phyloP scores from a whole-genome alignment of 2,797 vertebrate genomes.

The Agapornis canus region DNA sequence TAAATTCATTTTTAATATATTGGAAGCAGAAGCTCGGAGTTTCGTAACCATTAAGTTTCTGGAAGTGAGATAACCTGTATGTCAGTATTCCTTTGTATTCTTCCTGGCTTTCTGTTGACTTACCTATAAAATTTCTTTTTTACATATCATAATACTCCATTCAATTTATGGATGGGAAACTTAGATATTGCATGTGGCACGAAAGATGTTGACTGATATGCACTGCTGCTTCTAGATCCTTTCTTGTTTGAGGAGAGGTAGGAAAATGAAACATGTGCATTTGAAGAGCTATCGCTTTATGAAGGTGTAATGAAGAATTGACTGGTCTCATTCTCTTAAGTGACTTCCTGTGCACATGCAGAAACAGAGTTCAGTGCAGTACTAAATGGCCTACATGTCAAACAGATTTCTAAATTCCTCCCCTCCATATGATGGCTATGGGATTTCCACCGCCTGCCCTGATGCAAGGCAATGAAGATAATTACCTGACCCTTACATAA shows the following conservation, averaged over 20 bases:
- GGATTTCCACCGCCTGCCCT: background rate
- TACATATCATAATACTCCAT: background rate
- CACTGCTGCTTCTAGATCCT: background rate
- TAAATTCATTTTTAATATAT: background rate
- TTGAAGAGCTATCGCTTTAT: background rate
- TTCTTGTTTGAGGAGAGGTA: background rate
- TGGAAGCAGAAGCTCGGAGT: background rate
- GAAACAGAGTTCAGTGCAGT: background rate
- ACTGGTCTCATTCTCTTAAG: background rate
- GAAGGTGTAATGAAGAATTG: background rate
- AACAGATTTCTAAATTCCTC: background rate
- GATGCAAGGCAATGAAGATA: background rate
- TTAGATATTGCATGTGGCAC: background rate
- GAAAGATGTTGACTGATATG: background rate
- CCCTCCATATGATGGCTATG: background rate
- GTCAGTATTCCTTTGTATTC: background rate
- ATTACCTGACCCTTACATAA: background rate
- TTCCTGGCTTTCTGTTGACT: background rate
- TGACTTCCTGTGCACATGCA: background rate
- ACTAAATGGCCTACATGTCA: background rate
- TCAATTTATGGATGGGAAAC: background rate
- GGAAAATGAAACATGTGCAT: background rate
- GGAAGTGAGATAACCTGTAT: fast-evolving
- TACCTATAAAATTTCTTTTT: background rate
- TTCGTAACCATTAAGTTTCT: background rate